These are phyloP conservation scores for Oreotrochilus melanogaster DNA, from an alignment of 2,113 vertebrate species.

Conservation along the genomic window DNA sequence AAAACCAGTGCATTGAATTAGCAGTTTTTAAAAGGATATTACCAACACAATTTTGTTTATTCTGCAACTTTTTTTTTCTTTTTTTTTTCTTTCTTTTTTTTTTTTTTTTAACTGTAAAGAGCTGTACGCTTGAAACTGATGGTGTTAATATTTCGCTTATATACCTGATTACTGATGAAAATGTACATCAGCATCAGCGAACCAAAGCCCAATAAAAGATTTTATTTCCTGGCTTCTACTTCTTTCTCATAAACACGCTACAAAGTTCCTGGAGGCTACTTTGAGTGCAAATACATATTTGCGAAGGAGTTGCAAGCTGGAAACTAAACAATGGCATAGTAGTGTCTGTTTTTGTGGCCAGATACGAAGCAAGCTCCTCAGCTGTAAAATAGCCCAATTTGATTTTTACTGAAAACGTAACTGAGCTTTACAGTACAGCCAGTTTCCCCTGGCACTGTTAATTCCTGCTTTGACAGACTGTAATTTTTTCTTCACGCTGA, in stretches of 20 bases:
- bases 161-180: not conserved
- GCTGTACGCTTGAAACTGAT: not conserved
- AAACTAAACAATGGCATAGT: not conserved
- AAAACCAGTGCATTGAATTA: not conserved
- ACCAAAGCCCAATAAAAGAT: not conserved
- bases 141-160: not conserved
- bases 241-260: fast-evolving
- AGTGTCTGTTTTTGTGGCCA: not conserved
- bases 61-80: not conserved
- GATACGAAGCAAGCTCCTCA: not conserved
- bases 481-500: not conserved
- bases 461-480: not conserved
- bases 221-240: not conserved
- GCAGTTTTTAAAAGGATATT: not conserved
- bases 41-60: not conserved
- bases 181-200: not conserved
- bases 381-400: not conserved
- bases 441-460: not conserved
- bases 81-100: not conserved
- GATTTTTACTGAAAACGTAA: not conserved
- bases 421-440: not conserved
- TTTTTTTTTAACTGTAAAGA: not conserved
- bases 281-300: not conserved
- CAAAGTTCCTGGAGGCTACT: not conserved
- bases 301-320: not conserved